Conservation (phyloP, 2,888 invertebrate genomes). For the Nemotelus pantherinus region DNA sequence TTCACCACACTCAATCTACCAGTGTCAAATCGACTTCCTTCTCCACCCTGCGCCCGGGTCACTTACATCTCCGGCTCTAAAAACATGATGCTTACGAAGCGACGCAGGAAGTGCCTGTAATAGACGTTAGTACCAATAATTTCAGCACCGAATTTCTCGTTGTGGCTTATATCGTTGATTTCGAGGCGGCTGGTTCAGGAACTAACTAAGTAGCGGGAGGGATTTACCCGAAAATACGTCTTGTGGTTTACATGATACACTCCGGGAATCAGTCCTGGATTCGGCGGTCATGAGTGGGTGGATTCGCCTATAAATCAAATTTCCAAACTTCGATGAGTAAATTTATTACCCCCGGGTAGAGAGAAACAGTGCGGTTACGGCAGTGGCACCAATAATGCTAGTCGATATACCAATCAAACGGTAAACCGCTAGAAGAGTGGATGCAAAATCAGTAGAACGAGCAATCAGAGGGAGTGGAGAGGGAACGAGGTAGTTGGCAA, state of each 20-base stretch:
- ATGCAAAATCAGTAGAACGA: too few relatives aligned
- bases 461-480: too few relatives aligned
- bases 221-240: constrained; percentile 4
- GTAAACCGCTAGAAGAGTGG: too few relatives aligned
- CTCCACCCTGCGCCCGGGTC: neutral
- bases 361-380: neutral
- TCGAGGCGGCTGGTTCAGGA: neutral
- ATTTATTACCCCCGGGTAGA: constrained; percentile 22
- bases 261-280: too few relatives aligned
- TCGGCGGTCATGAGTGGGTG: neutral
- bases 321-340: constrained; percentile 37
- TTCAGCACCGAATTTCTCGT: constrained; percentile 29
- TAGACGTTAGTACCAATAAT: constrained; percentile 38
- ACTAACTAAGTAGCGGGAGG: constrained; percentile 4
- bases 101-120: constrained; percentile 27
- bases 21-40: neutral
- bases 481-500: neutral
- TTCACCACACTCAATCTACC: neutral
- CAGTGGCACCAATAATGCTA: neutral
- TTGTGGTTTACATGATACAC: neutral
- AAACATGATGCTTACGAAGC: neutral
- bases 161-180: constrained; percentile 34
- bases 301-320: constrained; percentile 41
- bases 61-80: too few relatives aligned
- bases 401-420: too few relatives aligned